Base-by-base conservation (phyloP, 2,113 vertebrate species). In the Australoheros scitulus region DNA sequence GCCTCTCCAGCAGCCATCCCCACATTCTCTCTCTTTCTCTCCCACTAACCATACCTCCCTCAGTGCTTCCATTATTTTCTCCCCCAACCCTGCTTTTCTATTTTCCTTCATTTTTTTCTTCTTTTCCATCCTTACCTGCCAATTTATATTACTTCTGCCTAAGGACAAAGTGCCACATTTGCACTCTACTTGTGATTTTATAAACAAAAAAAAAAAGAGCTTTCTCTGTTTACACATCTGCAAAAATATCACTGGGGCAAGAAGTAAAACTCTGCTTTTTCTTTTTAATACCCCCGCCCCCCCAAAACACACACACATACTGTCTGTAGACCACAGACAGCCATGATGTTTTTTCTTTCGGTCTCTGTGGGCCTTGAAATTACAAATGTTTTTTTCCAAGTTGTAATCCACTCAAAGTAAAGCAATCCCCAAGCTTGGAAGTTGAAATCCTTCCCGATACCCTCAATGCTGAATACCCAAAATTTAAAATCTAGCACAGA, bases 351-450 rank as follows among this genome's bases (percentile, higher is more conserved):
- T 6, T 74, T 1, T 2, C 2, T 50, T 55, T 83, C 7, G 75
- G 13, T 78, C 36, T 82, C 76, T 8, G 2, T 38, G 38, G 79
- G 76, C 84, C 79, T 50, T 50, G 43, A 84, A 83, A 87, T 50
- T 61, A 83, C 59, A 83, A 81, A 85, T 76, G 52, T 43, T 13
- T 82, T 86, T 87, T 38, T 76, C 60, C 43, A 61, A 79, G 36
- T 86, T 74, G 81, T 70, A 84, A 61, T 90, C 72, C 58, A 47
- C 34, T 8, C 8, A 3, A 5, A 14, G 24, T 88, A 63, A 17
- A 70, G n/a, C 63, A 70, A 81, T 79, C 80, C 78, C 11, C 77
- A 41, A 68, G 76, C 26, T 91, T 83, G 68, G 60, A 89, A 68
- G 22, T 60, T 70, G 24, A 84, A 83, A 83, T 78, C 64, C 77